Base-by-base conservation (phyloP, 1,140 invertebrate genomes). In the Streblospio benedicti region DNA sequence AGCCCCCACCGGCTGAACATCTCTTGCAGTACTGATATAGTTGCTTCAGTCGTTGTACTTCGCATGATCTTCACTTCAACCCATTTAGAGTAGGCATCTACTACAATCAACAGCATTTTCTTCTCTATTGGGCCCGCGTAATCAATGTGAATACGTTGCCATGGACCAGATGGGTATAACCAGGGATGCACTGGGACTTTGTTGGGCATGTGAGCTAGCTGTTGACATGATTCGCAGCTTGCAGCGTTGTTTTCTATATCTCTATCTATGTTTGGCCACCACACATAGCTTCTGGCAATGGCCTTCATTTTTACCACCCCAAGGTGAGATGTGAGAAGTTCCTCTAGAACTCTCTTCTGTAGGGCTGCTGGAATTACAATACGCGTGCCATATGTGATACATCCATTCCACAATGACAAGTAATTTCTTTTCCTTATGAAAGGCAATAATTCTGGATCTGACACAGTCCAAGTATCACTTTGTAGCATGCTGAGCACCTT, bases 71-170 rank as follows among this genome's bases (percentile, higher is more conserved):
- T 20, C 2, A 79, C 66, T 64, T 80, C 75, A n/a, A 72, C 61
- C 72, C 74, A 80, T 61, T 76, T 77, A 0, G 73, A 74, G 57
- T 69, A 73, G 1, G 74, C 57, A 68, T 81, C 80, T 0, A 76
- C 67, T 2, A 78, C 57, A 27, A 81, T 67, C 12, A 80, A 55
- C 60, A 75, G 80, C 58, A 63, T 71, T 56, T 71, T 61, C 0
- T 64, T 65, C 32, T 69, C 49, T 45, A 77, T 72, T 18, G 73
- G 78, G 9, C 78, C 77, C 4, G 75, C 75, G 64, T 78, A 81
- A 64, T 82, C 82, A 0, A 78, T 67, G 60, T 83, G 79, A 0
- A 82, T 43, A 49, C 80, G 63, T 16, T 73, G 62, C 74, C 78
- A 82, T 0, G 74, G 77, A 47, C 56, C 66, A 18, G 61, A 63